Percentiles rank a stretch among this genome's conserved stretches.
These are phyloP conservation scores for Diacarnus erythraeanus DNA, from an alignment of 37 sponge, comb jelly and placozoan species.

Conservation along the genomic window DNA sequence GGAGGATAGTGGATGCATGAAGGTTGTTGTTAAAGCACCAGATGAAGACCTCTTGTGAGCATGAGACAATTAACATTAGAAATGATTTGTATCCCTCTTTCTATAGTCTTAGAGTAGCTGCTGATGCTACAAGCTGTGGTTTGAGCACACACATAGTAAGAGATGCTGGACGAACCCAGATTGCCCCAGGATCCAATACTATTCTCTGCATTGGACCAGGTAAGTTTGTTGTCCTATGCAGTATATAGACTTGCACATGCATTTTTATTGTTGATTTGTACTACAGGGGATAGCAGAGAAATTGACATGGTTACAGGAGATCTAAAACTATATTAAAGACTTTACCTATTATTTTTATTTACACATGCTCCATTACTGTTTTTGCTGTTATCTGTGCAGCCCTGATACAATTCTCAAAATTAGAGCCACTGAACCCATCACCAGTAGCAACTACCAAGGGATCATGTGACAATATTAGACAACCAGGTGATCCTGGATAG, in stretches of 20 bases:
- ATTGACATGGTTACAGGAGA: conserved; percentile 86
- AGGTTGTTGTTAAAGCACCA: conserved; percentile 88
- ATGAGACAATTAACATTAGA: background rate
- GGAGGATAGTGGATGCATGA: conserved; percentile 79
- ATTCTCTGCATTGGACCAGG: conserved; percentile 96
- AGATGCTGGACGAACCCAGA: conserved; percentile 99
- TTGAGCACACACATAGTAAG: conserved; percentile 80
- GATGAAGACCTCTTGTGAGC: conserved; percentile 76
- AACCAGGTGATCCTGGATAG: conserved; percentile 38
- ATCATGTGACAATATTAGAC: conserved; percentile 17
- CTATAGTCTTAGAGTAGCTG: conserved; percentile 20
- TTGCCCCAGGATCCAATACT: conserved; percentile 95
- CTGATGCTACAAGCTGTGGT: conserved; percentile 41
- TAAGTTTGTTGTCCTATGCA: background rate
- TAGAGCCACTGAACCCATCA: conserved; percentile 49
- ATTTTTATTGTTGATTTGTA: background rate
- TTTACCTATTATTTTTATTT: background rate
- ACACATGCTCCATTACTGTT: background rate
- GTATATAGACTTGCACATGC: background rate
- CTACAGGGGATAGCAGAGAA: conserved; percentile 7
- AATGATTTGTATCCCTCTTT: background rate
- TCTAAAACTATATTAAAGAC: conserved; percentile 78
- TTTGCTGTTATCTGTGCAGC: conserved; percentile 27
- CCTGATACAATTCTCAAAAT: conserved; percentile 55
- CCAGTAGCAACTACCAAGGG: conserved; percentile 67